Percentiles rank a stretch among this genome's conserved stretches.
Evolutionary conservation across 2,797 vertebrate species (phyloP).

Genomic region (Cynodonichthys magdalenae): DNA sequence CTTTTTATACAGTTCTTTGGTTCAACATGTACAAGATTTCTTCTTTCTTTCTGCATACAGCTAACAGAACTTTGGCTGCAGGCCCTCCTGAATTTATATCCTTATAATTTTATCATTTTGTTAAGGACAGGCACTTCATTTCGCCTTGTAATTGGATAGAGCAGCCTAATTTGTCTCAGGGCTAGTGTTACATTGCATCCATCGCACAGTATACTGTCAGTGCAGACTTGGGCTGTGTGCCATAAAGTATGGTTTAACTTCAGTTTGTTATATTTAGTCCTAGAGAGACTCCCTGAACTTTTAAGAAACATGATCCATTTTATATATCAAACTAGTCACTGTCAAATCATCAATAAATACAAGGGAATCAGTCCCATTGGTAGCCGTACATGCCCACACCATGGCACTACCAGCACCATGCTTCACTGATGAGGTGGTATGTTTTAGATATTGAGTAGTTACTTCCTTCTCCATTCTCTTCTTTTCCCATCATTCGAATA

Average conservation of each 20-base stretch:
- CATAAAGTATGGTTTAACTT: constrained; percentile 22
- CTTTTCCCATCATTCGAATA: too few species aligned
- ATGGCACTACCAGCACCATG: too few species aligned
- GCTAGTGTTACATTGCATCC: constrained; percentile 25
- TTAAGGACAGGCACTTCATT: constrained; percentile 23
- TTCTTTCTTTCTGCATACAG: constrained; percentile 6
- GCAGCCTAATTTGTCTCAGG: constrained; percentile 28
- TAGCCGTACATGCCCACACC: too few species aligned
- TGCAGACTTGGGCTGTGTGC: constrained; percentile 32
- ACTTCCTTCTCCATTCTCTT: too few species aligned
- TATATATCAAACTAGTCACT: too few species aligned
- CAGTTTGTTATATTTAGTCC: constrained; percentile 19
- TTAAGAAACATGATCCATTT: constrained; percentile 25
- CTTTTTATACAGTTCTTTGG: constrained; percentile 8
- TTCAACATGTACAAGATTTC: constrained; percentile 14
- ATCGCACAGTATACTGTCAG: constrained; percentile 13
- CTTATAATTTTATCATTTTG: constrained; percentile 32
- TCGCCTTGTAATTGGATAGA: constrained; percentile 23
- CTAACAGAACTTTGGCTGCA: constrained; percentile 24
- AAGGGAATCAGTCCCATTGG: too few species aligned
- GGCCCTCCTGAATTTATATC: constrained; percentile 38
- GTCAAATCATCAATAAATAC: too few species aligned
- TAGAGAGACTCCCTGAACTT: constrained; percentile 28
- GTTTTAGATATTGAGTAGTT: too few species aligned
- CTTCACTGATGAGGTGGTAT: too few species aligned